Conservation (phyloP, 1,140 invertebrate species). For the Nasonia longicornis region DNA sequence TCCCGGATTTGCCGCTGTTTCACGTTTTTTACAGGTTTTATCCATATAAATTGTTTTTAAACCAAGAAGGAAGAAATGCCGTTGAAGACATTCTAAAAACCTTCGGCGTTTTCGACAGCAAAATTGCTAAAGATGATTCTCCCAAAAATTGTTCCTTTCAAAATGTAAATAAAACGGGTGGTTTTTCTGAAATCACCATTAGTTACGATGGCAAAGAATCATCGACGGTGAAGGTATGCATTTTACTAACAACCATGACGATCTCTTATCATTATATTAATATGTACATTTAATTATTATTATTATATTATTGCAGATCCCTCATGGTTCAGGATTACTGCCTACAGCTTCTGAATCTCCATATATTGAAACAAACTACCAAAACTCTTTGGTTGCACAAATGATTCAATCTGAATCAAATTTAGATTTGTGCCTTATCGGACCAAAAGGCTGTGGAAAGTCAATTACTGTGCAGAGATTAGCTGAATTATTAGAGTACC, state of each 20-base stretch:
- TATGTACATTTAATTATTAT: conserved; percentile 11
- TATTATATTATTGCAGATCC: conserved; percentile 55
- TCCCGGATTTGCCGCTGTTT: conserved; percentile 75
- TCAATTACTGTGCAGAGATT: conserved; percentile 83
- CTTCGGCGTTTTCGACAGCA: conserved; percentile 69
- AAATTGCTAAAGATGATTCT: neutral
- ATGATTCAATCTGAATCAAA: conserved; percentile 83
- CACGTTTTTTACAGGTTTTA: conserved; percentile 83
- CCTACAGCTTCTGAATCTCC: conserved; percentile 37
- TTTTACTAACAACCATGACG: too few relatives aligned
- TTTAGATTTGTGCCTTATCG: conserved; percentile 90
- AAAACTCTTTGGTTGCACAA: conserved; percentile 82
- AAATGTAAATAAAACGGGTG: conserved; percentile 57
- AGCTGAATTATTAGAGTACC: conserved; percentile 81
- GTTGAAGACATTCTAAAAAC: conserved; percentile 77
- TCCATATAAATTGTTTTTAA: conserved; percentile 84
- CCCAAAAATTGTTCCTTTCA: neutral
- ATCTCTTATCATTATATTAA: too few relatives aligned
- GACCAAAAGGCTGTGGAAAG: conserved; percentile 93
- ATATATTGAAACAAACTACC: conserved; percentile 83
- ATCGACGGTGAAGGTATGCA: conserved; percentile 11
- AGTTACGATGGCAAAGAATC: conserved; percentile 58
- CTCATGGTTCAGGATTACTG: conserved; percentile 53
- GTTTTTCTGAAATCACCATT: conserved; percentile 57
- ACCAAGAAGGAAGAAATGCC: conserved; percentile 77